These are phyloP conservation scores for Schizopygopsis pylzovi DNA, from an alignment of 2,797 vertebrate species.

Conservation along the genomic window DNA sequence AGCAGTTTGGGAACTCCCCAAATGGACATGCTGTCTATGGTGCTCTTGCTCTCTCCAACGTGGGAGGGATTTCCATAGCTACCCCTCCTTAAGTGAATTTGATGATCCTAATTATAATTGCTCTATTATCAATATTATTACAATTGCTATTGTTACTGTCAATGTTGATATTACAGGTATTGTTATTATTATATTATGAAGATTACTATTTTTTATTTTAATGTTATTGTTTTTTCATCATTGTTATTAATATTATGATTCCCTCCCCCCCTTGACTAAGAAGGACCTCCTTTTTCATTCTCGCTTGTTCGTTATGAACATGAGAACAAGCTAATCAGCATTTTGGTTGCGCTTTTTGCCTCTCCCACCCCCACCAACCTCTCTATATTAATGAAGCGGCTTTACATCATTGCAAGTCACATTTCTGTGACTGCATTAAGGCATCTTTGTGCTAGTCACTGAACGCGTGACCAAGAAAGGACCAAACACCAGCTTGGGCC, in stretches of 20 bases:
- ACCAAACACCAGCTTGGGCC: constrained; percentile 22
- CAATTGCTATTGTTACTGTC: constrained; percentile 85
- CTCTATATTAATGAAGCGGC: constrained; percentile 45
- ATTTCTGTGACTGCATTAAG: constrained; percentile 36
- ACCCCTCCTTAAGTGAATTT: constrained; percentile 85
- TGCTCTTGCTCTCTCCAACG: constrained; percentile 89
- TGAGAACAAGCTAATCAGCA: constrained; percentile 46
- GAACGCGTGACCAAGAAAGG: constrained; percentile 28
- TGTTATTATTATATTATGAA: constrained; percentile 76
- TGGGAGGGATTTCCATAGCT: constrained; percentile 85
- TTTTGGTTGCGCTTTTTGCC: constrained; percentile 52
- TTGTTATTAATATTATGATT: constrained; percentile 66
- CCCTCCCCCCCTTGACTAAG: constrained; percentile 28
- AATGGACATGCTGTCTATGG: constrained; percentile 88
- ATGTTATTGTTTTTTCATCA: constrained; percentile 63
- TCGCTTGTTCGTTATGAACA: constrained; percentile 66
- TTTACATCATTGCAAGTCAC: constrained; percentile 44
- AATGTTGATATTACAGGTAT: constrained; percentile 85
- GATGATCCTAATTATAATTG: constrained; percentile 84
- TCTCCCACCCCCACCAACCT: constrained; percentile 57
- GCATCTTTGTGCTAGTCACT: constrained; percentile 40
- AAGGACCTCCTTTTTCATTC: constrained; percentile 82
- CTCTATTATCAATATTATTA: constrained; percentile 85
- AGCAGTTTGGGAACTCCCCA: constrained; percentile 81
- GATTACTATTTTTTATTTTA: constrained; percentile 67